Conservation (phyloP, 2,888 invertebrate species). For the Punctoribates punctum region DNA sequence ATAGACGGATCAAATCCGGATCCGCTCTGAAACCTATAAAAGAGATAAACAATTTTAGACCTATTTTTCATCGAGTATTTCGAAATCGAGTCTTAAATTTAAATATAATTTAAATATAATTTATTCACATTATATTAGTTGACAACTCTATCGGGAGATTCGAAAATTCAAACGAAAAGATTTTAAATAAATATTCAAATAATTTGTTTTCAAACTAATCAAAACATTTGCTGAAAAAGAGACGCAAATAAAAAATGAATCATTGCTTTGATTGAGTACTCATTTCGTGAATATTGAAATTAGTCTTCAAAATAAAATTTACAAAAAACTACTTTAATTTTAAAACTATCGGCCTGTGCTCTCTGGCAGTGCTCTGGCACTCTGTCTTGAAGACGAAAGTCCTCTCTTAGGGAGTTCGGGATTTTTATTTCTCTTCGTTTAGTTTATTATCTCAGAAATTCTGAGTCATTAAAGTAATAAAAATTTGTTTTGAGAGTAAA, state of each 20-base stretch:
- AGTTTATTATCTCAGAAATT: conserved; percentile 20
- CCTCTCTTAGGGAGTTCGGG: neutral
- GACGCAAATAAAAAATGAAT: neutral
- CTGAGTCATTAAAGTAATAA: conserved; percentile 25
- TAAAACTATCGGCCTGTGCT: neutral
- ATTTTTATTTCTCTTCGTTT: neutral
- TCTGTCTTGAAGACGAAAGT: neutral
- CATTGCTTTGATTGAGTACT: neutral
- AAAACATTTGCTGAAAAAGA: neutral
- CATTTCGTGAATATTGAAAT: conserved; percentile 6
- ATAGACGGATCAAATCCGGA: conserved; percentile 33
- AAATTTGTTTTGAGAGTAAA: conserved; percentile 17
- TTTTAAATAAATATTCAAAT: neutral
- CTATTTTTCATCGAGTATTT: neutral
- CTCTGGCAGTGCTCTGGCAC: too few relatives aligned
- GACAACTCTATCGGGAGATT: too few relatives aligned
- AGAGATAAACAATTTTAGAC: neutral
- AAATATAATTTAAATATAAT: neutral
- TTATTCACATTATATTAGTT: too few relatives aligned
- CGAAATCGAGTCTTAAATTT: neutral
- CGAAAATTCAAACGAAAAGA: too few relatives aligned
- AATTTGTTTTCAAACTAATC: neutral
- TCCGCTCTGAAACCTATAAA: conserved; percentile 29
- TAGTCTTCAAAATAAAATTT: neutral
- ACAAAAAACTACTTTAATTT: neutral